phyloP scores from a whole-genome alignment of 1,140 invertebrate species.

The Lordiphosa mommai region DNA sequence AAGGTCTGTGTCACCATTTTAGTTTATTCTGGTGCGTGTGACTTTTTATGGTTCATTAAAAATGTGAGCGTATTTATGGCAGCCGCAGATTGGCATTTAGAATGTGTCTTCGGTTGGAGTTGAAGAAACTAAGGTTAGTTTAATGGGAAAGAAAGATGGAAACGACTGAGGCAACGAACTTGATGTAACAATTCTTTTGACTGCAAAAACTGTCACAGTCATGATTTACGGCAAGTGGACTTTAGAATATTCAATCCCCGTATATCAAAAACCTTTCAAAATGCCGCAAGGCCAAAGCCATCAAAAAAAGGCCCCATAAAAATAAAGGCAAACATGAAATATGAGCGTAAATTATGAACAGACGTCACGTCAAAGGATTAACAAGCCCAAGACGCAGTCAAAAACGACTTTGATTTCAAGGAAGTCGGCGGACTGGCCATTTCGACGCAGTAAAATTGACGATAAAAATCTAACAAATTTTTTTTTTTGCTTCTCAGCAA shows the following conservation, averaged over 20 bases:
- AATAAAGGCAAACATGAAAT: constrained; percentile 58
- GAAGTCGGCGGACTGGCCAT: constrained; percentile 38
- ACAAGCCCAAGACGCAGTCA: constrained; percentile 45
- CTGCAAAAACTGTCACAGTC: constrained; percentile 35
- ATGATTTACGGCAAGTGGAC: constrained; percentile 69
- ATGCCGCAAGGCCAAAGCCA: constrained; percentile 69
- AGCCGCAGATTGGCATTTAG: constrained; percentile 47
- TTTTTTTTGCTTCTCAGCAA: constrained; percentile 15
- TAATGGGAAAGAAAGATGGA: constrained; percentile 12
- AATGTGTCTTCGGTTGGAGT: constrained; percentile 17
- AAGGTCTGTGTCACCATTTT: constrained; percentile 52
- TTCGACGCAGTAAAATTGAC: constrained; percentile 22
- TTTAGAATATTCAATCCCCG: constrained; percentile 68
- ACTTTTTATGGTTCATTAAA: constrained; percentile 78
- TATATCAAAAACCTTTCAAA: constrained; percentile 56
- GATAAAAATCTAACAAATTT: constrained; percentile 69
- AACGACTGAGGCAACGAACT: constrained; percentile 20
- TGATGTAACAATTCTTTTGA: constrained; percentile 20
- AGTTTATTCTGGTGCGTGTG: constrained; percentile 56
- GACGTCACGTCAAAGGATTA: constrained; percentile 76
- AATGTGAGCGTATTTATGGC: constrained; percentile 66
- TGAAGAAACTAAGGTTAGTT: constrained; percentile 11
- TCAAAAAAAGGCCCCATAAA: constrained; percentile 26
- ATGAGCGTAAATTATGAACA: constrained; percentile 75
- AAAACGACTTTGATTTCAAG: constrained; percentile 63